Percentiles rank a stretch among this genome's conserved stretches.
Conservation (phyloP, 2,888 invertebrate genomes). For the Macrophya annulata region DNA sequence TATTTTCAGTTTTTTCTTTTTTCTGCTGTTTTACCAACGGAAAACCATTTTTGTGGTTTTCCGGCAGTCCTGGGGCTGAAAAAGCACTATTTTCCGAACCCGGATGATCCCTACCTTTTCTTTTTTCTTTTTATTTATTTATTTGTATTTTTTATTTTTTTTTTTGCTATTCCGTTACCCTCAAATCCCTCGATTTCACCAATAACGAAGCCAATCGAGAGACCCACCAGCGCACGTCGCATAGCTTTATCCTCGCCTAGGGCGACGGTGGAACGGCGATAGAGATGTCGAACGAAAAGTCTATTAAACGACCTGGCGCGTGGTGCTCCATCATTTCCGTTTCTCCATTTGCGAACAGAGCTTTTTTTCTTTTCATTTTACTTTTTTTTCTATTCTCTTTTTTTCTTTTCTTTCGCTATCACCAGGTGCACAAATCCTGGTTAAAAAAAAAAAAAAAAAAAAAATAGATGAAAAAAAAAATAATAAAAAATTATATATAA, state of each 20-base stretch:
- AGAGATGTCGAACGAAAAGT: conserved; percentile 28
- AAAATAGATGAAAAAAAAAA: not conserved
- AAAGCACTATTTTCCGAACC: conserved; percentile 7
- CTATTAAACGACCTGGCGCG: conserved; percentile 31
- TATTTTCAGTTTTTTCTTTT: not conserved
- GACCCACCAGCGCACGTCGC: not conserved
- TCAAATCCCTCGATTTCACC: conserved; percentile 4
- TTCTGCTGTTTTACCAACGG: not conserved
- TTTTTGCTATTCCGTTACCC: not conserved
- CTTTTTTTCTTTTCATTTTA: not conserved
- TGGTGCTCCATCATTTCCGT: conserved; percentile 37
- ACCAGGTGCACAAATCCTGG: not conserved
- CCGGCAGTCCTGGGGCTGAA: not conserved
- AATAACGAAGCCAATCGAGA: conserved; percentile 34
- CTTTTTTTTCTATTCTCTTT: no score
- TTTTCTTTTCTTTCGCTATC: not conserved
- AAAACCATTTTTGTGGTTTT: not conserved
- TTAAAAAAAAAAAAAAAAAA: not conserved
- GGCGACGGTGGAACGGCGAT: not conserved
- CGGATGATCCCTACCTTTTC: not conserved
- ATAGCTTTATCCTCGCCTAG: not conserved
- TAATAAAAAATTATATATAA: not conserved
- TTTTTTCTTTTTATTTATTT: no score
- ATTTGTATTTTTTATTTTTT: no score
- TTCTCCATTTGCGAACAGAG: not conserved